Conservation (phyloP, 2,888 invertebrate species). For the Sycophila texana region DNA sequence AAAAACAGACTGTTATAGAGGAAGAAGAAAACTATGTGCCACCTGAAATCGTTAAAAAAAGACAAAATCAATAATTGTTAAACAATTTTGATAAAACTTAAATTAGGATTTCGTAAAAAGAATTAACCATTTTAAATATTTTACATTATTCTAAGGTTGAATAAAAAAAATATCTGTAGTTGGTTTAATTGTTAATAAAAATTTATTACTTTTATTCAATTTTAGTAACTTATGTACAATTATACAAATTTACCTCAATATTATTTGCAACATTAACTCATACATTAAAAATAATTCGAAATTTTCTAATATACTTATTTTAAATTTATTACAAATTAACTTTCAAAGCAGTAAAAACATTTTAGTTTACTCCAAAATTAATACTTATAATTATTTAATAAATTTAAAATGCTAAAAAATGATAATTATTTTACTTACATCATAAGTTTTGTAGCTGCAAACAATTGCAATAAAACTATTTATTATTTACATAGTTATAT, state of each 20-base stretch:
- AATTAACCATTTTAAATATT: not conserved
- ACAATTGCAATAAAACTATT: slow-evolving; percentile 11
- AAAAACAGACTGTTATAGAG: slow-evolving; percentile 69
- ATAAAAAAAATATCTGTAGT: slow-evolving; percentile 16
- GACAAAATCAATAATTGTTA: slow-evolving; percentile 6
- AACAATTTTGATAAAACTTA: not conserved
- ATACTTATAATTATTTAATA: not conserved
- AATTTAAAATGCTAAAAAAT: slow-evolving; percentile 5
- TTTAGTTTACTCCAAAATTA: no score
- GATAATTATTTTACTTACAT: not conserved
- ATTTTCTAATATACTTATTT: no score
- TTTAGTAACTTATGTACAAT: not conserved
- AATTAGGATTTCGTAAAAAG: slow-evolving; percentile 1
- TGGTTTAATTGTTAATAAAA: slow-evolving; percentile 30
- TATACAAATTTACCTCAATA: not conserved
- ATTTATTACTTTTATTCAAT: slow-evolving; percentile 28
- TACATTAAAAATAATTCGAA: no score
- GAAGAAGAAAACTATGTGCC: slow-evolving; percentile 82
- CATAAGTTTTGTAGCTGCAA: slow-evolving; percentile 19
- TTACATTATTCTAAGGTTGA: not conserved
- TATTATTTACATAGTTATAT: slow-evolving; percentile 42
- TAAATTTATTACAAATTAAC: no score
- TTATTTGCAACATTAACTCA: not conserved
- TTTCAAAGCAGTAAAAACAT: no score
- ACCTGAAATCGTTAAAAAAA: slow-evolving; percentile 79